These are phyloP conservation scores for Lapara coniferarum DNA, from an alignment of 2,888 invertebrate species.

Conservation along the genomic window DNA sequence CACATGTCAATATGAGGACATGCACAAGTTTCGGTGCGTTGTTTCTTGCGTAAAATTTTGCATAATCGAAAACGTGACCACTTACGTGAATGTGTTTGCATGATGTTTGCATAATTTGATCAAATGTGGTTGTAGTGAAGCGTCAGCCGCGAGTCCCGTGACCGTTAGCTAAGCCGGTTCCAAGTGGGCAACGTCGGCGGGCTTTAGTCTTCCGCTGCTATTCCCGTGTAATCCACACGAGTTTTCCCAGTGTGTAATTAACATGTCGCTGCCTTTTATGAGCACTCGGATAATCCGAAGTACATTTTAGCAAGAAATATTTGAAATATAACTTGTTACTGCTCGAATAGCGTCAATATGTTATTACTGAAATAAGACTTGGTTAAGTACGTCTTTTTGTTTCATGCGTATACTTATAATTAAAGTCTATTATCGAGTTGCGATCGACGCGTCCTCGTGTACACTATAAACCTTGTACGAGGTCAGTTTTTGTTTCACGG, in stretches of 20 bases:
- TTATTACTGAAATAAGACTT: background rate
- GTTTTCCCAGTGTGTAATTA: constrained; percentile 12
- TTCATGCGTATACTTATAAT: background rate
- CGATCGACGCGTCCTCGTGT: constrained; percentile 3
- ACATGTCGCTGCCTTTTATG: constrained; percentile 22
- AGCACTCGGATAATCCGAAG: constrained; percentile 14
- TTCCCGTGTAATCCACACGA: constrained; percentile 16
- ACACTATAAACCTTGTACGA: constrained; percentile 7
- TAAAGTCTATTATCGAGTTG: background rate
- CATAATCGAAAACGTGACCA: constrained; percentile 42
- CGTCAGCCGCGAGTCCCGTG: constrained; percentile 34
- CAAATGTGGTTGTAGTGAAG: constrained; percentile 45
- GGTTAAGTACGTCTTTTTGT: background rate
- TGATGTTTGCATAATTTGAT: constrained; percentile 46
- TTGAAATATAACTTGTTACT: constrained; percentile 5
- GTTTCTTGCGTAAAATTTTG: constrained; percentile 43
- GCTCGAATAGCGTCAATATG: background rate
- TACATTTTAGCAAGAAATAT: constrained; percentile 2
- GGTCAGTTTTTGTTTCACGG: constrained; percentile 14
- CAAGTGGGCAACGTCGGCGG: constrained; percentile 29
- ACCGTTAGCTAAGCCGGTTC: constrained; percentile 39
- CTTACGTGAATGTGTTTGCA: constrained; percentile 46
- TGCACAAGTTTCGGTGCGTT: constrained; percentile 40
- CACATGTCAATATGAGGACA: constrained; percentile 35
- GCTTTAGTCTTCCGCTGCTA: constrained; percentile 11